phyloP scores from a whole-genome alignment of 1,140 invertebrate species.

The Lamellibrachia luymesi region DNA sequence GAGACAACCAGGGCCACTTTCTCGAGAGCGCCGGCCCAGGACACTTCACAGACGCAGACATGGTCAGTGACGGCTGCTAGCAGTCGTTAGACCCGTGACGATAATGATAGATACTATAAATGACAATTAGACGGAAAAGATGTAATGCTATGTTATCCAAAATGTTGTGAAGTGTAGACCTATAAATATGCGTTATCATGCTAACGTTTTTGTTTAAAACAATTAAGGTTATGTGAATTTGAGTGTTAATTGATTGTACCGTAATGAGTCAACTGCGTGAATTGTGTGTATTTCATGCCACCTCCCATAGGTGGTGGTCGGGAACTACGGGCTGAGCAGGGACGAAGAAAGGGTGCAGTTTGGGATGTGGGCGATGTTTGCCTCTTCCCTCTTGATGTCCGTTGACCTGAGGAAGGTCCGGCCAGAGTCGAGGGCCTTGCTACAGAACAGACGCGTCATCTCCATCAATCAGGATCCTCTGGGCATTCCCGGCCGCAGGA shows the following conservation, averaged over 20 bases:
- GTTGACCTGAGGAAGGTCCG: conserved; percentile 71
- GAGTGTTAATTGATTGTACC: too few relatives aligned
- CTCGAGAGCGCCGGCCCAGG: conserved; percentile 89
- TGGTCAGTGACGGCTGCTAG: conserved; percentile 64
- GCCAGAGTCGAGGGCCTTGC: conserved; percentile 85
- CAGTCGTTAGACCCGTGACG: background rate
- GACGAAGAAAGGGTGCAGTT: conserved; percentile 55
- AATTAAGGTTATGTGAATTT: too few relatives aligned
- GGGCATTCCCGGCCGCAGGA: conserved; percentile 71
- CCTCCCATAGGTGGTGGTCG: conserved; percentile 23
- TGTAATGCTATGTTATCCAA: too few relatives aligned
- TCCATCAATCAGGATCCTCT: conserved; percentile 90
- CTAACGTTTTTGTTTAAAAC: too few relatives aligned
- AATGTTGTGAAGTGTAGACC: too few relatives aligned
- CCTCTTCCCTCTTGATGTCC: conserved; percentile 58
- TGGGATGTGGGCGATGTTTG: conserved; percentile 57
- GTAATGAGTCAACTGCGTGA: too few relatives aligned
- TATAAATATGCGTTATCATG: too few relatives aligned
- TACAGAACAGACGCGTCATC: conserved; percentile 90
- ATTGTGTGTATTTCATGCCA: background rate
- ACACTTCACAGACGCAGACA: conserved; percentile 97
- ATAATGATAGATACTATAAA: too few relatives aligned
- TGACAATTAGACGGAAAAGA: too few relatives aligned
- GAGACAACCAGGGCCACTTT: conserved; percentile 86
- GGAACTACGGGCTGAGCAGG: conserved; percentile 27